Evolutionary conservation across 2,113 vertebrate species (phyloP), one percentile per base, ranked within the genome.

Genomic region (Osmerus mordax): DNA sequence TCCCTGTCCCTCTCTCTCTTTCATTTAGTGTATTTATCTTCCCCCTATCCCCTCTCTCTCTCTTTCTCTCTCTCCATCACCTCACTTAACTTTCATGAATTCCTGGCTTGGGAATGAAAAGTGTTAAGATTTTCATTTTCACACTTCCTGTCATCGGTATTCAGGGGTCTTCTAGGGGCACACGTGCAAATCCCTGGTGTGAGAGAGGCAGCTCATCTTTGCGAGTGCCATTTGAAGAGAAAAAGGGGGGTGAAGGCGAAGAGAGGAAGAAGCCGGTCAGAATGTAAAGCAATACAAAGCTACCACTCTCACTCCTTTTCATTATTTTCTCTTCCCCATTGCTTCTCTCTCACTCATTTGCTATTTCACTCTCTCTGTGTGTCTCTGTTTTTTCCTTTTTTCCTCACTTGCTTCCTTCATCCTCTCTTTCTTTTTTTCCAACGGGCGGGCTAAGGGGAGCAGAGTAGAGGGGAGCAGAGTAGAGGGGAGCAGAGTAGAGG

Each of bases 41-140:
- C 16, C 15, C 54, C 54, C 9, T n/a, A 56, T 56, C 16, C 15
- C 54, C 15, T 60, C 19, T 23, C 23, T 55, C 65, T 52, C 74
- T 77, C 23, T 29, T 32, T 54, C 67, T 28, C 54, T 67, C 56
- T 71, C 18, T 25, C 41, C 41, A 47, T 47, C 69, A n/a, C 56
- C n/a, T 59, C 56, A 5, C 70, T 23, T 55, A n/a, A 47, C 19
- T 4, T 11, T 64, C 61, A 32, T 28, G 29, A n/a, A 25, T 11
- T 56, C n/a, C 7, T 21, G n/a, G 7, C 2, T n/a, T 59, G 18
- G 56, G 56, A n/a, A 23, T 21, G 16, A 59, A 62, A 47, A 47
- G 41, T 47, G 41, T 47, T 47, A 9, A 47, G 41, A 47, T 11
- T 47, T 47, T 47, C 41, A 47, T 47, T 47, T 47, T 47, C 41